phyloP scores from a whole-genome alignment of 2,888 invertebrate genomes.

The Rhimphoctona megacephalus region DNA sequence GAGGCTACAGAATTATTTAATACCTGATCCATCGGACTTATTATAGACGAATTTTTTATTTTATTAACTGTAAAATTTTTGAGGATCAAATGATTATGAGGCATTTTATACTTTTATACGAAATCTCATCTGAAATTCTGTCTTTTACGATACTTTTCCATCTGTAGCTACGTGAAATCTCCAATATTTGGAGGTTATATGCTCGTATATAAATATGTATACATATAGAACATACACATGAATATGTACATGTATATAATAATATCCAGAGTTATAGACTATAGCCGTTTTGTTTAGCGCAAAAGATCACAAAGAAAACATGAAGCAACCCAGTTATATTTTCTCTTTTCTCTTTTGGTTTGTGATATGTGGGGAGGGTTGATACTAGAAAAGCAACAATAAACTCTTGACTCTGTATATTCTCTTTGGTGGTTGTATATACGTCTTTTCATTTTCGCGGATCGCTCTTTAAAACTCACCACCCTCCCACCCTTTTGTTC shows the following conservation, averaged over 20 bases:
- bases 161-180: too few relatives aligned
- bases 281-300: background rate
- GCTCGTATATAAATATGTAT: background rate
- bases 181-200: slow-evolving; percentile 26
- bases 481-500: background rate
- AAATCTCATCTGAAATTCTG: background rate
- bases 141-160: slow-evolving; percentile 13
- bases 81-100: background rate
- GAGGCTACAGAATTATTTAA: background rate
- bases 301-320: slow-evolving; percentile 6
- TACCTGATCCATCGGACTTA: background rate
- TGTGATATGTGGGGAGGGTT: slow-evolving; percentile 7
- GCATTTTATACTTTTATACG: background rate
- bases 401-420: slow-evolving; percentile 3
- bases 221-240: background rate
- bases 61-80: background rate
- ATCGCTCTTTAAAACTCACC: slow-evolving; percentile 52
- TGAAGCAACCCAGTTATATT: slow-evolving; percentile 4
- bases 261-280: background rate
- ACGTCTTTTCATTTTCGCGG: slow-evolving; percentile 39
- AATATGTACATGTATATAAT: background rate
- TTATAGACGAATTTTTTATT: background rate
- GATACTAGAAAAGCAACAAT: slow-evolving; percentile 18
- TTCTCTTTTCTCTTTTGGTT: background rate
- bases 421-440: slow-evolving; percentile 1